A percentile compares a stretch with the other conserved stretches of the same genome.
Conservation (phyloP, 2,113 vertebrate genomes). For the Lontra canadensis region DNA sequence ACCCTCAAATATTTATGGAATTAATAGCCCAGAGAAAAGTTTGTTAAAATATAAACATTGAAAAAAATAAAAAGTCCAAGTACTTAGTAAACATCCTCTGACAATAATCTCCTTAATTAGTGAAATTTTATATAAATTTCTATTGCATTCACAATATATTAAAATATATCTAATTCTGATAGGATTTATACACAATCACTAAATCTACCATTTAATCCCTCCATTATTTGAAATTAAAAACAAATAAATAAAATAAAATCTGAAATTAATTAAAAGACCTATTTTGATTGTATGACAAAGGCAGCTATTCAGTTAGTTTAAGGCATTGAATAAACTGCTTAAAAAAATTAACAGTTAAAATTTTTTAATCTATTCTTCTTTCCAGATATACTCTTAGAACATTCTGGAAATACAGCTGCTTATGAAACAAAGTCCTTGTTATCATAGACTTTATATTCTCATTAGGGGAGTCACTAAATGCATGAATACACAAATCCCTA, state of each 20-base stretch:
- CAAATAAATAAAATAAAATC: too few species aligned
- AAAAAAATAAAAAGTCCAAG: background rate
- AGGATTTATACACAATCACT: background rate
- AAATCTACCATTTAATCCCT: background rate
- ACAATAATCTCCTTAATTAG: background rate
- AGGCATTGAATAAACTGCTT: background rate
- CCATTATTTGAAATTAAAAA: background rate
- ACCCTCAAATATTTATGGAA: slow-evolving; percentile 41
- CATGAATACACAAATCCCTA: background rate
- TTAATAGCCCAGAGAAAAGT: slow-evolving; percentile 32
- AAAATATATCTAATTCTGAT: background rate
- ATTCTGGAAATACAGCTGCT: background rate
- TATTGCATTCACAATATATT: background rate
- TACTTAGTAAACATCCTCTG: slow-evolving; percentile 52
- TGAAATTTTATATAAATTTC: background rate
- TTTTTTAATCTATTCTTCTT: background rate
- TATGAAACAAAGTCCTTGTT: background rate
- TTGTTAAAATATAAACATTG: slow-evolving; percentile 47
- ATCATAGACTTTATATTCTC: background rate
- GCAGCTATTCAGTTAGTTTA: background rate
- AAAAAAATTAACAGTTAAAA: background rate
- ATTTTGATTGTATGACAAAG: background rate
- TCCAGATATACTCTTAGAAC: background rate
- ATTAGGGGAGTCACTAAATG: background rate
- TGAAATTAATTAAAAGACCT: background rate